phyloP scores from a whole-genome alignment of 2,797 vertebrate genomes.

The Anguilla megastoma region DNA sequence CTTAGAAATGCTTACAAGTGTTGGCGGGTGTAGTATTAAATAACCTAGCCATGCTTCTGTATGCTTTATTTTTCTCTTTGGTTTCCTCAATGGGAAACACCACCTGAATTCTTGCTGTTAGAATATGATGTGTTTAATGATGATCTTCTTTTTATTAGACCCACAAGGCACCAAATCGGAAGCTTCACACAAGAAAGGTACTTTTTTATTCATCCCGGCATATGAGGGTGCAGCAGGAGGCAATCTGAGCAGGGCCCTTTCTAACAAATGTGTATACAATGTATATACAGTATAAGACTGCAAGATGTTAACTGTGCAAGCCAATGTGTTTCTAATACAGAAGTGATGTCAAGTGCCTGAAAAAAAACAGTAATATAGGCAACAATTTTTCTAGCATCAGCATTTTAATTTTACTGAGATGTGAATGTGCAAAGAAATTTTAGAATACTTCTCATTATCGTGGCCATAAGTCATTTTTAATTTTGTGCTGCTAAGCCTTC shows the following conservation, averaged over 20 bases:
- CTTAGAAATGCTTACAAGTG: conserved; percentile 63
- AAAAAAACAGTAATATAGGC: not conserved
- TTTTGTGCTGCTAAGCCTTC: not conserved
- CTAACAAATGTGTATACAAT: not conserved
- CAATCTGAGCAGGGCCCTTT: not conserved
- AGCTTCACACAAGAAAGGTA: conserved; percentile 85
- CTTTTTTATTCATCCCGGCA: conserved; percentile 66
- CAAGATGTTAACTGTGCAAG: not conserved
- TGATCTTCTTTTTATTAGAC: conserved; percentile 84
- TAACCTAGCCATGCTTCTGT: conserved; percentile 70
- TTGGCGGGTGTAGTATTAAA: conserved; percentile 72
- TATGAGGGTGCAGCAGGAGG: conserved; percentile 40
- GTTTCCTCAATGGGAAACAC: conserved; percentile 72
- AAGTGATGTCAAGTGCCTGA: not conserved
- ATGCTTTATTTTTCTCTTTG: conserved; percentile 62
- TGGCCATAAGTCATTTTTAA: not conserved
- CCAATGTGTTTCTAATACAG: not conserved
- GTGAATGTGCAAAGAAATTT: not conserved
- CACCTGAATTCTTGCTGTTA: conserved; percentile 70
- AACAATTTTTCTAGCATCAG: not conserved
- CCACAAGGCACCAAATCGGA: conserved; percentile 82
- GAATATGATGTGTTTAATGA: conserved; percentile 81
- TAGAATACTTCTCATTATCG: conserved; percentile 1
- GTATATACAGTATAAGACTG: conserved; percentile 5
- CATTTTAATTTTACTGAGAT: not conserved